A percentile compares a stretch with the other conserved stretches of the same genome.
Evolutionary conservation across 1,140 invertebrate species (phyloP).

Genomic region (Reticulitermes speratus): DNA sequence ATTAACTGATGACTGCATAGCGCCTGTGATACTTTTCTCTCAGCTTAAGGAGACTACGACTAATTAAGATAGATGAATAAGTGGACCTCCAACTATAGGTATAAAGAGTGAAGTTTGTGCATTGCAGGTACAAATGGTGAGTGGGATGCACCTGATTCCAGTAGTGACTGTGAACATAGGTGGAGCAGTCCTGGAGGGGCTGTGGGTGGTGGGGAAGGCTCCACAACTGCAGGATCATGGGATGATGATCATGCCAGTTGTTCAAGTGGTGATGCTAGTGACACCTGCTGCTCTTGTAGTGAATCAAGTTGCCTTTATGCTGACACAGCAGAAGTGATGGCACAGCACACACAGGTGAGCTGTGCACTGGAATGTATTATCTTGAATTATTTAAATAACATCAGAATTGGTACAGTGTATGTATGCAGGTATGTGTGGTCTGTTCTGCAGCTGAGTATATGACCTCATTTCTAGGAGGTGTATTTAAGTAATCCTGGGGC

Average conservation of each 20-base stretch:
- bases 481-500: background rate
- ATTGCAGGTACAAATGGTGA: background rate
- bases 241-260: constrained; percentile 37
- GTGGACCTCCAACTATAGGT: too few species aligned
- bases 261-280: constrained; percentile 51
- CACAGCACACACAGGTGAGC: constrained; percentile 37
- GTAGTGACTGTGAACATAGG: constrained; percentile 26
- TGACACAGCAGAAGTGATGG: constrained; percentile 48
- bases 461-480: too few species aligned
- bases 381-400: too few species aligned
- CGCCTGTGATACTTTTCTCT: too few species aligned
- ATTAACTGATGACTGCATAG: too few species aligned
- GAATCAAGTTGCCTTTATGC: constrained; percentile 52
- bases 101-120: too few species aligned
- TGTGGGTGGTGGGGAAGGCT: constrained; percentile 27
- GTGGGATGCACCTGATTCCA: background rate
- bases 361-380: too few species aligned
- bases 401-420: too few species aligned
- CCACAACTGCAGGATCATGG: constrained; percentile 25
- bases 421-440: too few species aligned
- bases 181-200: constrained; percentile 35
- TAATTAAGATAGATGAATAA: too few species aligned
- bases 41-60: too few species aligned
- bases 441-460: too few species aligned
- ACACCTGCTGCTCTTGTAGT: constrained; percentile 52